phyloP scores from a whole-genome alignment of 2,888 invertebrate species.

The Drosophila phalerata region DNA sequence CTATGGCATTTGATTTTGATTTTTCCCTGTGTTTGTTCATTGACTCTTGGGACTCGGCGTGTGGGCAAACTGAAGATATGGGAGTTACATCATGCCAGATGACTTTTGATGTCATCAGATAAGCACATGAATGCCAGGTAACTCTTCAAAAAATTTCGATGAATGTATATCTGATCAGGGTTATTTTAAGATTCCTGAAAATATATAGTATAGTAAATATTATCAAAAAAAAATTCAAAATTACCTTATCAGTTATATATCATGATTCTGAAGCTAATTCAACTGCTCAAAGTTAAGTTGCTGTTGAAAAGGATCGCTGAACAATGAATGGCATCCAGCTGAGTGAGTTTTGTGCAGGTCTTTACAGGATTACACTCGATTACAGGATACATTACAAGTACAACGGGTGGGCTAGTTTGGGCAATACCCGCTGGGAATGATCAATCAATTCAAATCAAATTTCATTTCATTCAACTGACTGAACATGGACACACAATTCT shows the following conservation, averaged over 20 bases:
- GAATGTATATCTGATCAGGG: neutral
- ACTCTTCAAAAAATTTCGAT: neutral
- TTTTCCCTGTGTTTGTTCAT: slow-evolving; percentile 62
- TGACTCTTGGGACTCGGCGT: slow-evolving; percentile 49
- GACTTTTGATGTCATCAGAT: slow-evolving; percentile 76
- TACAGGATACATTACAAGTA: slow-evolving; percentile 79
- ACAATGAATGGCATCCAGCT: slow-evolving; percentile 79
- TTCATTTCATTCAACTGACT: slow-evolving; percentile 65
- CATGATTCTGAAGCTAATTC: slow-evolving; percentile 30
- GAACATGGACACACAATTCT: slow-evolving; percentile 37
- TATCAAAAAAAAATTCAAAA: neutral
- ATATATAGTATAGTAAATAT: neutral
- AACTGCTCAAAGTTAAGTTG: slow-evolving; percentile 24
- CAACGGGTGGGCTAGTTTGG: slow-evolving; percentile 45
- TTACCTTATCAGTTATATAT: neutral
- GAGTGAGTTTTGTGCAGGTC: slow-evolving; percentile 78
- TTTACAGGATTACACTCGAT: slow-evolving; percentile 83
- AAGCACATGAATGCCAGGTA: slow-evolving; percentile 43
- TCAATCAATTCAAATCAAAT: slow-evolving; percentile 84
- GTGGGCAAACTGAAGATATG: slow-evolving; percentile 36
- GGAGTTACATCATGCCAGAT: slow-evolving; percentile 47
- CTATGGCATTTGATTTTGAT: slow-evolving; percentile 83
- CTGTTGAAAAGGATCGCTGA: slow-evolving; percentile 24
- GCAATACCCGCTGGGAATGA: slow-evolving; percentile 84
- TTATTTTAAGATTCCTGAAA: neutral